Conservation (phyloP, 2,888 invertebrate genomes). For the Lepidochrysops patricia region DNA sequence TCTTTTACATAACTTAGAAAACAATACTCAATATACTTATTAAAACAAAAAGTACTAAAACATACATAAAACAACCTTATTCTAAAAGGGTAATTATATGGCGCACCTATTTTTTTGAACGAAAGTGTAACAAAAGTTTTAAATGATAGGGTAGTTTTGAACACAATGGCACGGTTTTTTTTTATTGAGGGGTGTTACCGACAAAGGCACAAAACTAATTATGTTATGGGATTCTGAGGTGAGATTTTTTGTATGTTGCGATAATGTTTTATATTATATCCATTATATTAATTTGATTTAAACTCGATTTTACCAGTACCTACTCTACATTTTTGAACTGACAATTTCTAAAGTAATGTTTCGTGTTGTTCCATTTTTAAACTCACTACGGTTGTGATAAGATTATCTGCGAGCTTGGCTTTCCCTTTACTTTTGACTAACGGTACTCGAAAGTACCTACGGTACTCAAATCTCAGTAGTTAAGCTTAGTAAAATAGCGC, state of each 20-base stretch:
- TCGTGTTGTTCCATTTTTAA: background rate
- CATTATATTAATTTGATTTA: no score
- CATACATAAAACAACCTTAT: background rate
- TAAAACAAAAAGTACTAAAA: background rate
- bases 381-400: background rate
- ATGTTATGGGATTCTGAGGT: background rate
- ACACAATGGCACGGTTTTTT: background rate
- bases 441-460: background rate
- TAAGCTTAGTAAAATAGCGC: background rate
- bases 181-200: slow-evolving; percentile 4
- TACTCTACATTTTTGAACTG: no score
- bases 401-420: background rate
- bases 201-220: background rate
- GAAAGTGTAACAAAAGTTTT: background rate
- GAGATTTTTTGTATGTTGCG: background rate
- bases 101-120: background rate
- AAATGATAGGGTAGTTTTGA: slow-evolving; percentile 7
- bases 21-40: background rate
- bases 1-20: background rate
- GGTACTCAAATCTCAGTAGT: background rate
- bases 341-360: no score
- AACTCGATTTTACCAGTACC: no score
- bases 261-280: no score
- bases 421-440: slow-evolving; percentile 2
- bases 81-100: background rate